Evolutionary conservation across 2,113 vertebrate genomes (phyloP), one percentile per base, ranked within the genome.

Genomic region (Chaetorhynchus papuensis): DNA sequence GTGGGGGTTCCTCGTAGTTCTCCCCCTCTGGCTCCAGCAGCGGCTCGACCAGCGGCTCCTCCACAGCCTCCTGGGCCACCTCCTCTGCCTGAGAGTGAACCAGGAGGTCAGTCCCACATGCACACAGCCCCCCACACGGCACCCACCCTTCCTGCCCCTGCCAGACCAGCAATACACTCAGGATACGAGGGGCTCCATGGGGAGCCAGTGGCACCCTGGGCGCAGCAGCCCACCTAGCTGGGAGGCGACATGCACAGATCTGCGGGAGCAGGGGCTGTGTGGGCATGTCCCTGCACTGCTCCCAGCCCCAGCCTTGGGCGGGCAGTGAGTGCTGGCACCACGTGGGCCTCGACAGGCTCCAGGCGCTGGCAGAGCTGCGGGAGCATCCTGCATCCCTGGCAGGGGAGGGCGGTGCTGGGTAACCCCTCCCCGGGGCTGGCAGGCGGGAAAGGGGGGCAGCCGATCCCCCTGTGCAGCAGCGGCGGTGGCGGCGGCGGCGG

Each of bases 11-110:
- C 91, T 99, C 98, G 93, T 99, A 99, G 97, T 97, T 98, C 94
- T 99, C 99, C 78, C 99, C 98, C 97, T 99, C 99, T 76, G 99
- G 98, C 94, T 99, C 98, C 98, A 99, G 98, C 98, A 99, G 98
- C n/a, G 97, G 98, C 85, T 99, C 99, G 0, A 98, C 99, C 97
- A 99, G 98, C 2, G 98, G 98, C 82, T 99, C 99, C 97, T 99
- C 99, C 76, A 98, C 98, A 90, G 99, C 99, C 98, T 99, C 99
- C 98, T 99, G 99, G 87, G 98, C 99, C 92, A 99, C 98, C 92
- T 99, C 99, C 96, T 99, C 99, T 12, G 99, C 98, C 99, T 99
- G 97, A 24, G 22, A 45, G 6, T 4, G 37, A 95, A 93, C 4
- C 7, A 10, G n/a, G 61, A 28, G 4, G 10, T 85, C 47, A 96